Conservation (phyloP, 2,797 vertebrate genomes). For the Premnoplex brunnescens region DNA sequence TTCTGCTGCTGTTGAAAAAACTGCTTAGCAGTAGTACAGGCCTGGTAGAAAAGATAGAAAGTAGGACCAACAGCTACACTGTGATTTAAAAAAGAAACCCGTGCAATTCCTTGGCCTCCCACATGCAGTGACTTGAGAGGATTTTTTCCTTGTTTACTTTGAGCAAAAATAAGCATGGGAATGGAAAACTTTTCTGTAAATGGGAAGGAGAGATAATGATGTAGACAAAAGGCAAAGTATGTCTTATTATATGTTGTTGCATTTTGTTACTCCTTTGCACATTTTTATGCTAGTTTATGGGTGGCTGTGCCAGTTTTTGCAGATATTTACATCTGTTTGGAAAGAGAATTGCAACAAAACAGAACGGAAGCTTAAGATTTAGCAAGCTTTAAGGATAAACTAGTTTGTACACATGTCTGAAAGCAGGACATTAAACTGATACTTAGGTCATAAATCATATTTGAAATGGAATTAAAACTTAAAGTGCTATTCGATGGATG, state of each 20-base stretch:
- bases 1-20: background rate
- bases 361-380: background rate
- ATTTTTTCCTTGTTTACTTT: constrained; percentile 8
- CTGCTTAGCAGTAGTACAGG: background rate
- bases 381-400: background rate
- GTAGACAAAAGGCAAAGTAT: background rate
- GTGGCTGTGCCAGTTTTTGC: background rate
- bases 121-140: background rate
- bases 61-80: background rate
- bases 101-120: constrained; percentile 12
- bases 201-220: background rate
- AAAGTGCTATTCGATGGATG: background rate
- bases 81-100: background rate
- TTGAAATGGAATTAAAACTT: background rate
- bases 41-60: background rate
- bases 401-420: background rate
- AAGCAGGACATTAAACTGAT: background rate
- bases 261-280: background rate
- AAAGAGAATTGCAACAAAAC: background rate
- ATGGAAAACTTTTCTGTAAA: background rate
- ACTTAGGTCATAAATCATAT: background rate
- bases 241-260: background rate
- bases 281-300: background rate
- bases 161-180: background rate
- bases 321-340: background rate